These are phyloP conservation scores for Spea hammondii DNA, from an alignment of 2,797 vertebrate genomes.

Conservation along the genomic window DNA sequence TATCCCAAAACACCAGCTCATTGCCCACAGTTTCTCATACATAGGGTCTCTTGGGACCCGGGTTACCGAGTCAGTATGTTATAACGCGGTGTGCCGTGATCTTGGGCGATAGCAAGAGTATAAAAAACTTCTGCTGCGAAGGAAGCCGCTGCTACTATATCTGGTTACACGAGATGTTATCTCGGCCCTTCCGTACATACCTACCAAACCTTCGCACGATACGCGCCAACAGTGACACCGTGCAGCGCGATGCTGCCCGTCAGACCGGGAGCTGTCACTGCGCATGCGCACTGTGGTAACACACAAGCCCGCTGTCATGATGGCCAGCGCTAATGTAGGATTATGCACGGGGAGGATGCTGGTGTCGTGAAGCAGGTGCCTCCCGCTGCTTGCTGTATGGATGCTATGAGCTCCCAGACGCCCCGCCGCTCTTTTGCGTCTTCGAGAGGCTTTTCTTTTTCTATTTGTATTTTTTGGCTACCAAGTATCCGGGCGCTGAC, in stretches of 20 bases:
- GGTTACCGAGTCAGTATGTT: too few species aligned
- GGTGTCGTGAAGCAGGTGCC: conserved; percentile 4
- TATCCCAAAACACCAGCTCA: too few species aligned
- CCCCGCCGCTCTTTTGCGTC: background rate
- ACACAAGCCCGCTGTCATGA: conserved; percentile 28
- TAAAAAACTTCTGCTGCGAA: too few species aligned
- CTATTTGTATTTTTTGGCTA: background rate
- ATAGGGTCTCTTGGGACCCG: too few species aligned
- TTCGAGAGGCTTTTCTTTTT: background rate
- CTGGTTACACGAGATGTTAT: too few species aligned
- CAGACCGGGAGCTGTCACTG: background rate
- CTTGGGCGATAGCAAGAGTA: too few species aligned
- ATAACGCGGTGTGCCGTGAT: too few species aligned
- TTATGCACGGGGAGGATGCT: conserved; percentile 25
- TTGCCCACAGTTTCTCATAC: too few species aligned
- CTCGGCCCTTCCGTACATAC: background rate
- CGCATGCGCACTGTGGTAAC: conserved; percentile 21
- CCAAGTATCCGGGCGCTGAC: conserved; percentile 11
- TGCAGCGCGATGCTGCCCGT: background rate
- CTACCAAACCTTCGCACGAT: background rate
- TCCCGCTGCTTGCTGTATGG: conserved; percentile 30
- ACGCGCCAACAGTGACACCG: background rate
- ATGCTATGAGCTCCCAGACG: conserved; percentile 31
- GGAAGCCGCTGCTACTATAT: too few species aligned
- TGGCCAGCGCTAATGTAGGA: conserved; percentile 27